These are phyloP conservation scores for Cryptoblepharus egeriae DNA, from an alignment of 2,797 vertebrate genomes.

Conservation along the genomic window DNA sequence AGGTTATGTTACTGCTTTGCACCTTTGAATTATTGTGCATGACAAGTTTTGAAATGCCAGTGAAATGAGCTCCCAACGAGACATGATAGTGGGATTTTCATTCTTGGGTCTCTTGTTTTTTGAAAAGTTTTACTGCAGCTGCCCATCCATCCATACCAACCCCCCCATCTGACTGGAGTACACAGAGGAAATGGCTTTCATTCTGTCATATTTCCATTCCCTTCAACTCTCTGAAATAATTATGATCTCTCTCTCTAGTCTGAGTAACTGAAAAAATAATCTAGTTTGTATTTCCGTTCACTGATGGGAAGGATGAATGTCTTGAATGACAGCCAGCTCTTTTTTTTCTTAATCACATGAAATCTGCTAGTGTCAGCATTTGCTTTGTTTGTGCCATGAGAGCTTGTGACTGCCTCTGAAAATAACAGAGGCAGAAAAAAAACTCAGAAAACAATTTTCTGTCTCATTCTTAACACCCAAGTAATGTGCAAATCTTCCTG, in stretches of 20 bases:
- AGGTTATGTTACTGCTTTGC: too few relatives aligned
- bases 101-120: too few relatives aligned
- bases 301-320: constrained; percentile 43
- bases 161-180: neutral
- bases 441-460: constrained; percentile 1
- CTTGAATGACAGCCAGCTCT: constrained; percentile 55
- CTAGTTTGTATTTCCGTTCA: constrained; percentile 53
- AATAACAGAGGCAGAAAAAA: constrained; percentile 58
- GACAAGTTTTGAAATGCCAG: neutral
- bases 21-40: too few relatives aligned
- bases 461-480: constrained; percentile 53
- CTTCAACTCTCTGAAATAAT: neutral
- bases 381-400: constrained; percentile 66
- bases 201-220: neutral
- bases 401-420: constrained; percentile 57
- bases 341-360: constrained; percentile 54
- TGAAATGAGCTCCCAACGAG: neutral
- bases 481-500: constrained; percentile 60
- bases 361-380: constrained; percentile 65
- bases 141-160: accelerated
- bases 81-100: too few relatives aligned
- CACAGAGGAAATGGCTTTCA: neutral
- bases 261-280: constrained; percentile 58
- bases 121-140: too few relatives aligned
- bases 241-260: constrained; percentile 28